Percentiles rank a stretch among this genome's conserved stretches.
Conservation (phyloP, 2,113 vertebrate genomes). For the Andinoacara biseriatus region DNA sequence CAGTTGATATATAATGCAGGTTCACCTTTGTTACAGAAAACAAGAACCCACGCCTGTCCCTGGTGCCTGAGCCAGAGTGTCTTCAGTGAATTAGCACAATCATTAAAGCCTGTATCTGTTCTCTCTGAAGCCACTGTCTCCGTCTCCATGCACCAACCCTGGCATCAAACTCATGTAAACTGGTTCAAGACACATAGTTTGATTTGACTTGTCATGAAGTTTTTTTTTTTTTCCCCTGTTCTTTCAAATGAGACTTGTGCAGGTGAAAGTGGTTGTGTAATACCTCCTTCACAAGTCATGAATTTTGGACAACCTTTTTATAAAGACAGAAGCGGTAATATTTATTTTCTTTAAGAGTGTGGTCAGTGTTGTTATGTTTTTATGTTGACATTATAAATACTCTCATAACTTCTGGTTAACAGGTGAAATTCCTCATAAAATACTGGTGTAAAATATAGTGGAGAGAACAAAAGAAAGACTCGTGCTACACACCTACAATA, state of each 20-base stretch:
- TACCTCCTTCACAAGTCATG: background rate
- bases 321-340: background rate
- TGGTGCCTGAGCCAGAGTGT: constrained; percentile 9
- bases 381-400: background rate
- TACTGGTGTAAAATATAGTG: constrained; percentile 41
- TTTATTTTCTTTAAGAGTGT: constrained; percentile 12
- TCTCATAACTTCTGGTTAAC: constrained; percentile 38
- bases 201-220: background rate
- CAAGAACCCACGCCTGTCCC: background rate
- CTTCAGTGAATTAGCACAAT: constrained; percentile 26
- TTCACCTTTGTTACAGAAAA: constrained; percentile 17
- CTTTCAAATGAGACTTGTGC: background rate
- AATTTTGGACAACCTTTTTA: background rate
- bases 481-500: constrained; percentile 38
- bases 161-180: constrained; percentile 14
- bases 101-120: constrained; percentile 32
- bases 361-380: constrained; percentile 19
- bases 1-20: background rate
- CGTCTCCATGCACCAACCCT: background rate
- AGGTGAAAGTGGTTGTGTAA: background rate
- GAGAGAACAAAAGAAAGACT: constrained; percentile 38
- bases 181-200: background rate
- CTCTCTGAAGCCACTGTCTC: background rate
- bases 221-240: background rate
- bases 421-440: constrained; percentile 38